Conservation (phyloP, 2,888 invertebrate genomes). For the Cremastinae sp. region DNA sequence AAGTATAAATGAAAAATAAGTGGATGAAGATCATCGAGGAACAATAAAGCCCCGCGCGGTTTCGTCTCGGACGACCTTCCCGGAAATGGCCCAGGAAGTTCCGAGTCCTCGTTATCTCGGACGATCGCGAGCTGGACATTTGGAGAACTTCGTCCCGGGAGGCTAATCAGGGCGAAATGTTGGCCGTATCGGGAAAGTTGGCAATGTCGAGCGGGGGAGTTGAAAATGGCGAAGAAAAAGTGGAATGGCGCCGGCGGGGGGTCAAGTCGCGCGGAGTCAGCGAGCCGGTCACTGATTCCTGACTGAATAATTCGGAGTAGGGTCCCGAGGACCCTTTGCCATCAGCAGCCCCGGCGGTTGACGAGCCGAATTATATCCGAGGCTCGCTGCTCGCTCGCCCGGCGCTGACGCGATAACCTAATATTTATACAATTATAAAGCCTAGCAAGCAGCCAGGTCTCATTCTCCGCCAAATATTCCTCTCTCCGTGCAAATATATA, state of each 20-base stretch:
- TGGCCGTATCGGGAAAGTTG: neutral
- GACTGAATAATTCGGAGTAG: slow-evolving; percentile 46
- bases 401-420: slow-evolving; percentile 73
- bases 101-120: slow-evolving; percentile 1
- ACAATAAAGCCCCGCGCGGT: slow-evolving; percentile 44
- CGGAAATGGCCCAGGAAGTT: slow-evolving; percentile 24
- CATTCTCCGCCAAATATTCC: slow-evolving; percentile 47
- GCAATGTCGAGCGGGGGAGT: neutral
- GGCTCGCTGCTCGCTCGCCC: slow-evolving; percentile 54
- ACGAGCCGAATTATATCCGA: slow-evolving; percentile 47
- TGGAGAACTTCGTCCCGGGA: too few relatives aligned
- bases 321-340: slow-evolving; percentile 9
- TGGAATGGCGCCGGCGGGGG: neutral
- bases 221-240: slow-evolving; percentile 32
- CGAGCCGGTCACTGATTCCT: slow-evolving; percentile 51
- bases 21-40: too few relatives aligned
- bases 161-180: neutral
- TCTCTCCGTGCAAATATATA: slow-evolving; percentile 53
- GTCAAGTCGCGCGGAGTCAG: slow-evolving; percentile 53
- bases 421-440: slow-evolving; percentile 79
- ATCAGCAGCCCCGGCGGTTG: slow-evolving; percentile 4
- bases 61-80: slow-evolving; percentile 35
- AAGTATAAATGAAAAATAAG: too few relatives aligned
- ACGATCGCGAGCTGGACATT: too few relatives aligned
- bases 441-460: slow-evolving; percentile 60